Percentiles rank a stretch among this genome's conserved stretches.
Evolutionary conservation across 1,140 invertebrate species (phyloP).

Genomic region (Macrostomum lignano): DNA sequence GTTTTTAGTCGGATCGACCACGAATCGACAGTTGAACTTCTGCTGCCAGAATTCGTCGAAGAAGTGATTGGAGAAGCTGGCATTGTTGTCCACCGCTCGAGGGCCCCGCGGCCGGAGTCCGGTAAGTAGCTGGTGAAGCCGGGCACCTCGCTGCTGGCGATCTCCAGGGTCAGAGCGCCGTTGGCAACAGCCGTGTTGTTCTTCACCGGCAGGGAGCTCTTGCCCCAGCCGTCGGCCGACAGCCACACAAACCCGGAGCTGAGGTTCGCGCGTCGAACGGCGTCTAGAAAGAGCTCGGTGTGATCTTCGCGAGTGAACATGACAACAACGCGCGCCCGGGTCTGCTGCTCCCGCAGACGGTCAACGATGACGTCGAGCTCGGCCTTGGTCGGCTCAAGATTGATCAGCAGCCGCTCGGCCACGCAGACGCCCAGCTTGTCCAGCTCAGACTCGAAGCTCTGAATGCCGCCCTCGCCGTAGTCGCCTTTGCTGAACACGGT

Average conservation of each 20-base stretch:
- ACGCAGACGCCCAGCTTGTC: slow-evolving; percentile 41
- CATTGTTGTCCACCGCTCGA: too few species aligned
- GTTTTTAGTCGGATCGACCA: background rate
- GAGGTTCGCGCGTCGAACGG: slow-evolving; percentile 21
- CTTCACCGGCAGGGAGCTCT: slow-evolving; percentile 37
- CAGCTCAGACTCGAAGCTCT: slow-evolving; percentile 37
- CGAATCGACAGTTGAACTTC: slow-evolving; percentile 6
- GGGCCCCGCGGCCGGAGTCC: too few species aligned
- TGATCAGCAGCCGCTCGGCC: slow-evolving; percentile 38
- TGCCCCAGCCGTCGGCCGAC: slow-evolving; percentile 46
- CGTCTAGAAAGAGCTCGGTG: slow-evolving; percentile 29
- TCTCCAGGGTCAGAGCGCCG: slow-evolving; percentile 42
- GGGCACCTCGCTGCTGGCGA: slow-evolving; percentile 14
- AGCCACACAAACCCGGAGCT: slow-evolving; percentile 36
- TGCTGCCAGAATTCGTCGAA: slow-evolving; percentile 9
- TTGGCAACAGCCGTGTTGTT: slow-evolving; percentile 38
- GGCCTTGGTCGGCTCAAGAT: slow-evolving; percentile 32
- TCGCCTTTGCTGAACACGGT: slow-evolving; percentile 39
- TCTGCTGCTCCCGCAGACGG: slow-evolving; percentile 27
- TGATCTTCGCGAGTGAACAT: slow-evolving; percentile 42
- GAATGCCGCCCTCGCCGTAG: slow-evolving; percentile 37
- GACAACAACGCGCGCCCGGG: slow-evolving; percentile 31
- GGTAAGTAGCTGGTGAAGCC: slow-evolving; percentile 12
- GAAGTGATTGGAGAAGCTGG: slow-evolving; percentile 10
- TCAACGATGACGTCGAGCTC: slow-evolving; percentile 36